Percentiles rank a stretch among this genome's conserved stretches.
Evolutionary conservation across 2,888 invertebrate genomes (phyloP).

Genomic region (Drosophila putrida): DNA sequence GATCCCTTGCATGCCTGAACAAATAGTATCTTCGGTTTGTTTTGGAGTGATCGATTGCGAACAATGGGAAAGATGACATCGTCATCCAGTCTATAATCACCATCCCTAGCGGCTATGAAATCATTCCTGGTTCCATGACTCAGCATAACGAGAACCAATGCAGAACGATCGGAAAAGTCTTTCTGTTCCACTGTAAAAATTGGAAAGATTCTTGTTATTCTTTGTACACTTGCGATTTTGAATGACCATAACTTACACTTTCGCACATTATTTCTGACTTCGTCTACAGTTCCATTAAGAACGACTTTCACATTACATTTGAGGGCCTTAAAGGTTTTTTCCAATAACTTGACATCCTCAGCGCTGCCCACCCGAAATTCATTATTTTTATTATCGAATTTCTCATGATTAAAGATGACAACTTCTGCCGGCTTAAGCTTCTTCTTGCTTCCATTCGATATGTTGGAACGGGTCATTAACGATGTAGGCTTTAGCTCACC

Average conservation of each 20-base stretch:
- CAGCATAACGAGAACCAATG: constrained; percentile 81
- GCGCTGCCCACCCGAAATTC: constrained; percentile 79
- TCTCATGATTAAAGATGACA: constrained; percentile 83
- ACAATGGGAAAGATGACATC: constrained; percentile 82
- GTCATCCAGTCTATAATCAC: constrained; percentile 81
- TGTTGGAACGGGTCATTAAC: not conserved
- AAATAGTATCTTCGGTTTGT: constrained; percentile 84
- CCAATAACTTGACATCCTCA: constrained; percentile 78
- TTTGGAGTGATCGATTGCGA: constrained; percentile 75
- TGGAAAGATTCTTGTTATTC: not conserved
- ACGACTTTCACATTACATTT: constrained; percentile 77
- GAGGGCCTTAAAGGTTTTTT: constrained; percentile 70
- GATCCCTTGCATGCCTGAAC: constrained; percentile 85
- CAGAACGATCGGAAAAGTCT: constrained; percentile 78
- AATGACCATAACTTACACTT: constrained; percentile 74
- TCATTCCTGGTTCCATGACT: constrained; percentile 83
- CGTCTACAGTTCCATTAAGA: constrained; percentile 75
- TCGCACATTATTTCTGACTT: constrained; percentile 70
- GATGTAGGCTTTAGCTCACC: constrained; percentile 15
- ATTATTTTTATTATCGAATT: constrained; percentile 77
- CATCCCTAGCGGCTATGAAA: constrained; percentile 81
- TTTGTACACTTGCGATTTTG: not conserved
- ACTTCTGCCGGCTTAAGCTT: constrained; percentile 80
- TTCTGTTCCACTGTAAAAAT: constrained; percentile 74
- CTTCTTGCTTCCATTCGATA: constrained; percentile 21